phyloP scores from a whole-genome alignment of 2,888 invertebrate species.

The Neocrepidodera transversa region DNA sequence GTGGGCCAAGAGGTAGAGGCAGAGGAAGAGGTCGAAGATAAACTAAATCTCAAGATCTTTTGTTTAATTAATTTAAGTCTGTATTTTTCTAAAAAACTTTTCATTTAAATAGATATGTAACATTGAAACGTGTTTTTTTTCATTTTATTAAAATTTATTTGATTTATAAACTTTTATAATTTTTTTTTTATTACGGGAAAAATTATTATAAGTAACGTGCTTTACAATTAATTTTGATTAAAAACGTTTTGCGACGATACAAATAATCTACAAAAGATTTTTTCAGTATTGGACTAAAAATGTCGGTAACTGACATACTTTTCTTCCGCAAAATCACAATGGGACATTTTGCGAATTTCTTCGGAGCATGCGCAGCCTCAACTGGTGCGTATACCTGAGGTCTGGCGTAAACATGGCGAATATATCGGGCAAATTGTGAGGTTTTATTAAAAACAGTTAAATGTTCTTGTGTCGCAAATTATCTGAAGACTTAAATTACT shows the following conservation, averaged over 20 bases:
- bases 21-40: slow-evolving; percentile 70
- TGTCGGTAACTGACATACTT: background rate
- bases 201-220: too few relatives aligned
- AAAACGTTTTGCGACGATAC: too few relatives aligned
- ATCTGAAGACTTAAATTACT: slow-evolving; percentile 37
- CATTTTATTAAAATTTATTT: too few relatives aligned
- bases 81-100: slow-evolving; percentile 13
- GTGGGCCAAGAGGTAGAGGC: slow-evolving; percentile 76
- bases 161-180: too few relatives aligned
- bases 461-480: slow-evolving; percentile 40
- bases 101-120: background rate
- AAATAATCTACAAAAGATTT: too few relatives aligned
- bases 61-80: slow-evolving; percentile 7
- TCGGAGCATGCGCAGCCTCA: slow-evolving; percentile 25
- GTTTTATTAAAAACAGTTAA: slow-evolving; percentile 48
- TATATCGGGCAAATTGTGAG: slow-evolving; percentile 40
- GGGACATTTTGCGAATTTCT: slow-evolving; percentile 17
- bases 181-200: too few relatives aligned
- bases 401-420: slow-evolving; percentile 50
- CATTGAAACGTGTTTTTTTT: background rate
- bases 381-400: slow-evolving; percentile 34
- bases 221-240: too few relatives aligned
- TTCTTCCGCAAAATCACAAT: slow-evolving; percentile 5
- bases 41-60: slow-evolving; percentile 19
- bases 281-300: slow-evolving; percentile 3